Conservation (phyloP, 2,888 invertebrate species). For the Megastigmus dorsalis region DNA sequence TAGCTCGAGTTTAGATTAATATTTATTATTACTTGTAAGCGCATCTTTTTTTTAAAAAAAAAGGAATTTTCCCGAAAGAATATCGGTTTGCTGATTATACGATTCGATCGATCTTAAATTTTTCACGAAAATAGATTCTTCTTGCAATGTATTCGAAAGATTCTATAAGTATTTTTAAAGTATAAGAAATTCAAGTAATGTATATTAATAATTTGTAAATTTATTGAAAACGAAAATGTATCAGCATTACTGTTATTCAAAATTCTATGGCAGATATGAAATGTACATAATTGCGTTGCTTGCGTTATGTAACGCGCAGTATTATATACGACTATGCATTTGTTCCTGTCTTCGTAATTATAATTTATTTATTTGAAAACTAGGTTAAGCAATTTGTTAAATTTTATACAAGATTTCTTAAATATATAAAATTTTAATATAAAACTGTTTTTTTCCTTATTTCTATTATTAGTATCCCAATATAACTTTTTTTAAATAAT, state of each 20-base stretch:
- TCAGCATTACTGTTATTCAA: slow-evolving; percentile 15
- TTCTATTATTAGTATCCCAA: background rate
- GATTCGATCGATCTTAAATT: background rate
- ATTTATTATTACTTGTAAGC: slow-evolving; percentile 24
- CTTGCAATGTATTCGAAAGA: no score
- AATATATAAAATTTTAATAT: slow-evolving; percentile 53
- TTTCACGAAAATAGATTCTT: background rate
- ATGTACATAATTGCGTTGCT: slow-evolving; percentile 42
- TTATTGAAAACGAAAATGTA: background rate
- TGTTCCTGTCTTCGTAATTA: slow-evolving; percentile 30
- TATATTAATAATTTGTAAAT: background rate
- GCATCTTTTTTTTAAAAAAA: background rate
- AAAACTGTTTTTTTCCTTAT: slow-evolving; percentile 6
- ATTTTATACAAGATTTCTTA: slow-evolving; percentile 57
- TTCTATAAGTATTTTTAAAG: no score
- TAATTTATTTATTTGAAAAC: slow-evolving; percentile 36
- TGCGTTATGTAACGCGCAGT: slow-evolving; percentile 58
- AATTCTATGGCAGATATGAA: slow-evolving; percentile 7
- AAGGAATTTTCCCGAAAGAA: background rate
- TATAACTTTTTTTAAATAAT: background rate
- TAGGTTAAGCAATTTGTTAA: slow-evolving; percentile 58
- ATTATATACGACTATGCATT: slow-evolving; percentile 57
- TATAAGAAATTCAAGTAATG: background rate
- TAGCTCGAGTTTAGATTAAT: background rate
- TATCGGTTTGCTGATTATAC: background rate